Evolutionary conservation across 1,140 invertebrate genomes (phyloP).

Genomic region (Tribolium castaneum): DNA sequence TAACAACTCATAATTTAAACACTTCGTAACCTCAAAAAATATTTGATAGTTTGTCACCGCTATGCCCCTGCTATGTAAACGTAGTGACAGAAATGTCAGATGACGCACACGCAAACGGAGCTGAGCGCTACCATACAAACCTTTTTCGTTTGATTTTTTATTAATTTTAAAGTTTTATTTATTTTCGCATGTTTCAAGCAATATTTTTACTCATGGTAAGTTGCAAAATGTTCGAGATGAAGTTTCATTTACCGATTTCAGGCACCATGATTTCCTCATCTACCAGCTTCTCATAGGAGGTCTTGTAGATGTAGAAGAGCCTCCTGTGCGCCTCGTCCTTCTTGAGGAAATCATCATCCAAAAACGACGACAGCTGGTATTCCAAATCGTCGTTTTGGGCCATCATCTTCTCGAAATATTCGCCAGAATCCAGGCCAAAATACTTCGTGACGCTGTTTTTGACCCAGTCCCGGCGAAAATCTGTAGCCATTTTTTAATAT

Average conservation of each 20-base stretch:
- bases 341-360: conserved; percentile 62
- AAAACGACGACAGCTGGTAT: conserved; percentile 61
- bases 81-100: no score
- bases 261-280: conserved; percentile 65
- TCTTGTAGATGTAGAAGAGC: conserved; percentile 64
- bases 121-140: no score
- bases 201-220: not conserved
- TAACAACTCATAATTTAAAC: no score
- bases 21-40: no score
- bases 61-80: no score
- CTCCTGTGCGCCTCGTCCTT: conserved; percentile 57
- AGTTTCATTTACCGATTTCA: conserved; percentile 62
- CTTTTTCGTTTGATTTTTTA: no score
- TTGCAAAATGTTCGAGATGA: not conserved
- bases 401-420: conserved; percentile 65
- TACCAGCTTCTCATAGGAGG: conserved; percentile 64
- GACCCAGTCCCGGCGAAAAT: conserved; percentile 65
- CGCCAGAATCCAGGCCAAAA: conserved; percentile 61
- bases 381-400: conserved; percentile 62
- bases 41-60: no score
- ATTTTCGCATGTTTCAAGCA: no score
- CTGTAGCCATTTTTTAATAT: conserved; percentile 45
- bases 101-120: no score
- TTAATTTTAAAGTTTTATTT: no score
- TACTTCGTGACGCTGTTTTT: conserved; percentile 61